phyloP scores from a whole-genome alignment of 2,113 vertebrate species.

The Amazona guildingii region DNA sequence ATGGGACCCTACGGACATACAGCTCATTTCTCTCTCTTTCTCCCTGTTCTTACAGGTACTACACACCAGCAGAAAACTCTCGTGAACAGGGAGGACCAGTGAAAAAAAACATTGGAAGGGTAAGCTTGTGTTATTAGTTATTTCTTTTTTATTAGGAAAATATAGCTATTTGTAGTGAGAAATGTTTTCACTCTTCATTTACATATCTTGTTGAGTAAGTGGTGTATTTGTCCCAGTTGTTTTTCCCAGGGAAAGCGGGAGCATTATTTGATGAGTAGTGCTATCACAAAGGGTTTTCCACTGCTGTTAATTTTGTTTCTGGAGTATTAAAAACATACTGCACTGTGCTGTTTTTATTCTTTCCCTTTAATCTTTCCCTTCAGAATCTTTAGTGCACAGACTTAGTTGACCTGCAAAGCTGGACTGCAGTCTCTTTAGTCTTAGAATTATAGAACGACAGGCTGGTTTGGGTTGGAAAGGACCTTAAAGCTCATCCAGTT shows the following conservation, averaged over 20 bases:
- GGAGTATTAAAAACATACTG: neutral
- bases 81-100: neutral
- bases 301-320: neutral
- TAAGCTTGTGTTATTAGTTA: neutral
- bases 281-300: neutral
- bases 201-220: neutral
- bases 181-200: neutral
- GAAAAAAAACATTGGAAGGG: constrained; percentile 9
- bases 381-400: neutral
- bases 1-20: neutral
- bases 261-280: neutral
- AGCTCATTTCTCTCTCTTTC: neutral
- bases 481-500: neutral
- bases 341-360: neutral
- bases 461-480: neutral
- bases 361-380: neutral
- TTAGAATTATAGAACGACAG: neutral
- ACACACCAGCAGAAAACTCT: neutral
- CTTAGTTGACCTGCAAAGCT: neutral
- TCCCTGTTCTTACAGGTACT: neutral
- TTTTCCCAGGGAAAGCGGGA: neutral
- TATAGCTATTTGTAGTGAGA: neutral
- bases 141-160: neutral
- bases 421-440: neutral
- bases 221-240: neutral